Evolutionary conservation across 2,888 invertebrate genomes (phyloP), one percentile per base, ranked within the genome.

Genomic region (Atrina japonica): DNA sequence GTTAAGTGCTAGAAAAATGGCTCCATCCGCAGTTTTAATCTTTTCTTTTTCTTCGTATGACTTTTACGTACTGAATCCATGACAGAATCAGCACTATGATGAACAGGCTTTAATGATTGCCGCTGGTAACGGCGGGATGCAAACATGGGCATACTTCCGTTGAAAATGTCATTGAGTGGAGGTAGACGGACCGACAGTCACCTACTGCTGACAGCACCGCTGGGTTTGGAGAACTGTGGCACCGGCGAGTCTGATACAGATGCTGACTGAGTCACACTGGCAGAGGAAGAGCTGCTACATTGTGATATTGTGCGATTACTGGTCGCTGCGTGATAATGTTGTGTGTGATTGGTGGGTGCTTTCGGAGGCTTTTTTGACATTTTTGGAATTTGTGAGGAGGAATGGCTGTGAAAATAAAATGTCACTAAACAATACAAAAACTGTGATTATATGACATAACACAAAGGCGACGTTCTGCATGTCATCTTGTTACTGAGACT

Each of bases 101-200:
- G 52, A 23, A 68, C 68, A 1, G 50, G 18, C 21, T 50, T 41
- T 47, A 55, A 55, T 18, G 18, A 41, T 25, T 81, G 82, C 3
- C 83, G 76, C 50, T 81, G 82, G 69, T 83, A 85, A 21, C 80
- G 76, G 49, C 70, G 76, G n/a, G 85, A 85, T 6, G 83, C 59
- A 50, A 83, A 80, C 56, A 82, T 70, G 41, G 83, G 77, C 69
- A 80, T 75, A 52, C 67, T 78, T 59, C 80, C 82, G 65, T 71
- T 81, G 56, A 84, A 82, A 25, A 82, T 67, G 56, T 82, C 80
- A 60, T 82, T 77, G 43, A 85, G 76, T 27, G 87, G 87, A 77
- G 86, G 87, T 72, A 87, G 84, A 74, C 86, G 86, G 83, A 86
- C 82, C 41, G 82, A 77, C 82, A 82, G 86, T 87, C 87, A 87